Evolutionary conservation across 2,888 invertebrate genomes (phyloP), one percentile per base, ranked within the genome.

Genomic region (Ditylenchus weischeri): DNA sequence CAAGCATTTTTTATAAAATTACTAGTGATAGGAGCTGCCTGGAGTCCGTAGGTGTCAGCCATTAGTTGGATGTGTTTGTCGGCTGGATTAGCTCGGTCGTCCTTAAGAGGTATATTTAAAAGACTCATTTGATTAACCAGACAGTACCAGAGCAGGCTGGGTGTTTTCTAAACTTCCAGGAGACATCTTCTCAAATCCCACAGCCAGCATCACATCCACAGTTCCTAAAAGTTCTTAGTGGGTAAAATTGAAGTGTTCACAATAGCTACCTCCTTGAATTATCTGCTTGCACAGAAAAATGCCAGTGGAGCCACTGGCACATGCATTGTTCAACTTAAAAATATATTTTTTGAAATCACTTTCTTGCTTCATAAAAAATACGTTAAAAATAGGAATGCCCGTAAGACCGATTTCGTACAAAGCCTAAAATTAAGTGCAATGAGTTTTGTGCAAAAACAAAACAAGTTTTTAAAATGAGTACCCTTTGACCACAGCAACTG

Each of bases 101-200:
- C 86, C 77, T 87, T 66, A 38, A 43, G 8, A 29, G 29, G 5
- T 29, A 4, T 5, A 29, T 2, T 43, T 13, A 43, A 10, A 8
- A 6, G 3, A 13, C 8, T 43, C 1, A 43, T 2, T 43, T 2
- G 15, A 43, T 8, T 43, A 13, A 8, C 43, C 8, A 43, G 43
- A 43, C 3, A 43, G 3, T 15, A 43, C 43, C 47, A 47, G 6
- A 19, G 43, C 36, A n/a, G 48, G 43, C 21, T 36, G 64, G 18
- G 88, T 86, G 19, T 69, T 70, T 61, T 79, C 79, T 15, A 98
- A 86, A 0, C 95, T 93, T 0, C 96, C 96, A 18, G 89, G 88
- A 75, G 93, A 90, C 98, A 98, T 98, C 85, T 95, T 96, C 83
- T 98, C 98, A 84, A 98, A 98, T 6, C 98, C 98, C 43, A 95